Conservation (phyloP, 1,140 invertebrate species). For the Drosophila cardini region DNA sequence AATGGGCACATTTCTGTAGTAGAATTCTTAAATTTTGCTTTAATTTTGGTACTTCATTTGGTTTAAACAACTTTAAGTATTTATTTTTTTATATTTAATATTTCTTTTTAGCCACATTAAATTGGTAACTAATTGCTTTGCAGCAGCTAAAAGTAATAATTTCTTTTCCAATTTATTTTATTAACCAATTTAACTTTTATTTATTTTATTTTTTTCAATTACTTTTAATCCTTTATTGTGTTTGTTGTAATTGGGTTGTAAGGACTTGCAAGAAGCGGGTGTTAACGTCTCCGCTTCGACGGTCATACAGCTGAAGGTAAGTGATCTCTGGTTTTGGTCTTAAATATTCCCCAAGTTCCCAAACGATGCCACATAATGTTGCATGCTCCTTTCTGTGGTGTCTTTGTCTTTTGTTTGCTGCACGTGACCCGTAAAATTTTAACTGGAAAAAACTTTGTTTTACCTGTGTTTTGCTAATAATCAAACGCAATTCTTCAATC, state of each 20-base stretch:
- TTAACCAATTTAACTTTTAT: constrained; percentile 54
- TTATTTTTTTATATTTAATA: neutral
- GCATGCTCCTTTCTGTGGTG: constrained; percentile 20
- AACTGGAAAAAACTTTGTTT: constrained; percentile 26
- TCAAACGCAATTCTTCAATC: constrained; percentile 44
- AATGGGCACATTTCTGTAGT: neutral
- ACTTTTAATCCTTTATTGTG: constrained; percentile 46
- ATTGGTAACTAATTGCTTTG: constrained; percentile 48
- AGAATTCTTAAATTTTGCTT: constrained; percentile 6
- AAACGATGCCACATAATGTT: constrained; percentile 5
- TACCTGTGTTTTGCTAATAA: constrained; percentile 56
- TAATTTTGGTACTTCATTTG: constrained; percentile 34
- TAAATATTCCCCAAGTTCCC: constrained; percentile 12
- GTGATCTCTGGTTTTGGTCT: constrained; percentile 69
- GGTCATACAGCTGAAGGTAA: constrained; percentile 96
- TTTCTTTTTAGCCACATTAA: neutral
- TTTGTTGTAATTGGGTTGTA: constrained; percentile 78
- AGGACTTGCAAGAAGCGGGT: constrained; percentile 94
- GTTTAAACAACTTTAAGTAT: constrained; percentile 14
- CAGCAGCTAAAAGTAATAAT: constrained; percentile 52
- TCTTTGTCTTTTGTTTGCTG: constrained; percentile 36
- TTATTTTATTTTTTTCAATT: constrained; percentile 45
- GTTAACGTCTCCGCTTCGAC: constrained; percentile 95
- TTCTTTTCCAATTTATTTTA: constrained; percentile 27
- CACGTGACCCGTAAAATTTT: constrained; percentile 40